Conservation (phyloP, 2,797 vertebrate genomes). For the Lagorchestes hirsutus region DNA sequence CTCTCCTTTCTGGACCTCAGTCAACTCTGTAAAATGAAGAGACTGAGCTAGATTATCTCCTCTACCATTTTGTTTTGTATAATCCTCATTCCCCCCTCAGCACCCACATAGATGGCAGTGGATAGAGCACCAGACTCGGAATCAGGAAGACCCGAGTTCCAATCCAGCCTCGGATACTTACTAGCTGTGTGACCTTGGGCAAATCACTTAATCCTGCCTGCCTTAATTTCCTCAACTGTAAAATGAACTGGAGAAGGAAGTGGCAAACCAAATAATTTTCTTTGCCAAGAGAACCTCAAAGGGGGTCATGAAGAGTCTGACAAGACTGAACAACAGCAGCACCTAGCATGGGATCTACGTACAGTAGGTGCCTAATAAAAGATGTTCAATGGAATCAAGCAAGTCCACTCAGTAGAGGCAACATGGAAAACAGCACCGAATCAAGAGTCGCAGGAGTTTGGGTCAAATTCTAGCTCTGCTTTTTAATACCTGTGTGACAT, state of each 20-base stretch:
- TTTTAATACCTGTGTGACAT: neutral
- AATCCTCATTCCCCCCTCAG: too few species aligned
- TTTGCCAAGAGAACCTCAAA: too few species aligned
- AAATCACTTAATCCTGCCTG: neutral
- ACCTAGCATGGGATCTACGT: neutral
- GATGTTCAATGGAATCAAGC: neutral
- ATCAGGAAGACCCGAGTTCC: neutral
- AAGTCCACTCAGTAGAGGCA: neutral
- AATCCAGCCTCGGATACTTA: neutral
- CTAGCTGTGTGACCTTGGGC: neutral
- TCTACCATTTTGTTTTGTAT: neutral
- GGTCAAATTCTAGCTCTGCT: neutral
- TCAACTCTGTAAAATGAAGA: neutral
- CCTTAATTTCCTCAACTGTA: too few species aligned
- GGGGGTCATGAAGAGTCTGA: too few species aligned
- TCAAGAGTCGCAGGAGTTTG: neutral
- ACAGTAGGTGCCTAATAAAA: neutral
- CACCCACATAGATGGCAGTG: neutral
- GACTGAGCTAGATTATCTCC: neutral
- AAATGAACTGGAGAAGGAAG: too few species aligned
- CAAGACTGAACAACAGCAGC: too few species aligned
- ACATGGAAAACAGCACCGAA: neutral
- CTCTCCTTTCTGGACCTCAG: neutral
- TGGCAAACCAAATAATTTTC: too few species aligned
- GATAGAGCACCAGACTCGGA: neutral